phyloP scores from a whole-genome alignment of 2,888 invertebrate species.

The Chalcosyrphus nemorum region DNA sequence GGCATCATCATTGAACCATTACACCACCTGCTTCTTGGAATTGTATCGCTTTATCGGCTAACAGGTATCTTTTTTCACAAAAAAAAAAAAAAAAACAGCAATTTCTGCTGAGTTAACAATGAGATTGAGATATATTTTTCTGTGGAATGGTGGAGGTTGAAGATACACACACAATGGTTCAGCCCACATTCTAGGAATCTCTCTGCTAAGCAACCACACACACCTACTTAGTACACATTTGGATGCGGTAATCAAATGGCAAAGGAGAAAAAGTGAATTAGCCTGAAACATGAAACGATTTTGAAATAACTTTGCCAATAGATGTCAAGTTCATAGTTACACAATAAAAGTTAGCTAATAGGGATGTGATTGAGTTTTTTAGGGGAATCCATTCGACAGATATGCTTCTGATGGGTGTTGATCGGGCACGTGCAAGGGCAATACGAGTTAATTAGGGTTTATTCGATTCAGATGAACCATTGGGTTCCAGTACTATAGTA shows the following conservation, averaged over 20 bases:
- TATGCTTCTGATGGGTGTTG: background rate
- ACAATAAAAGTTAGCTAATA: constrained; percentile 42
- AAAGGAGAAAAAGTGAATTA: constrained; percentile 7
- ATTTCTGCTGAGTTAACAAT: constrained; percentile 46
- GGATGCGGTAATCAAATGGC: constrained; percentile 41
- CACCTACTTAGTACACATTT: constrained; percentile 13
- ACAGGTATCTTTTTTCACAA: too few species aligned
- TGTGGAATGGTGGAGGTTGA: background rate
- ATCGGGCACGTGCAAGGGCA: background rate
- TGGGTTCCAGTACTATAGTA: too few species aligned
- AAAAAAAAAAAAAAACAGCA: too few species aligned
- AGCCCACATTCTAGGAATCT: constrained; percentile 32
- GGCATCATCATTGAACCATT: constrained; percentile 41
- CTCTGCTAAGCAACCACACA: constrained; percentile 8
- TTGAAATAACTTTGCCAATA: constrained; percentile 50
- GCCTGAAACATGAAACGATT: background rate
- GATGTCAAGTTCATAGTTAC: constrained; percentile 66
- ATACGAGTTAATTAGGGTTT: background rate
- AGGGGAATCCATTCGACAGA: background rate
- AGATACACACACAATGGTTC: background rate
- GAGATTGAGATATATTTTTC: constrained; percentile 36
- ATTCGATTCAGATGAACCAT: too few species aligned
- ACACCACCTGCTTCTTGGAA: constrained; percentile 41
- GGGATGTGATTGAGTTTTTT: constrained; percentile 16
- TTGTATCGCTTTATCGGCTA: constrained; percentile 20